Evolutionary conservation across 2,113 vertebrate genomes (phyloP), one percentile per base, ranked within the genome.

Genomic region (Delphinapterus leucas): DNA sequence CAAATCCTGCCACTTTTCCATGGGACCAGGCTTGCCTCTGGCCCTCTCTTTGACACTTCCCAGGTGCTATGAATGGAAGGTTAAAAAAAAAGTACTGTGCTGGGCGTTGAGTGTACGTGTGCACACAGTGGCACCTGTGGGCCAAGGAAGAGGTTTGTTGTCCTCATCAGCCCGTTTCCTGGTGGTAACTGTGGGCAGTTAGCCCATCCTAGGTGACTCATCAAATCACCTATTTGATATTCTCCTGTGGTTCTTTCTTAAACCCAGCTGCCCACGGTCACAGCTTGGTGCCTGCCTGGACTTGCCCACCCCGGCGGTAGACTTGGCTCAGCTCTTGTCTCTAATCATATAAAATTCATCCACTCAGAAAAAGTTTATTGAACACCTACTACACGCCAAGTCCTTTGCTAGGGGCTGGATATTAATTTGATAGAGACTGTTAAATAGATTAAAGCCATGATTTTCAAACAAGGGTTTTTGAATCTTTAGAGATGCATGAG

Each of bases 81-180:
- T 53, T 28, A 73, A 49, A 58, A 60, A 73, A 58, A 58, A 13
- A 20, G 15, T 9, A 0, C 12, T 7, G 0, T 4, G 18, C 26
- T 12, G 33, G 80, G 33, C 12, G 6, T 12, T 20, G 49, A 13
- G 28, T 11, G 5, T 15, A 2, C 25, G 4, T n/a, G 14, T 67
- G 26, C 38, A n/a, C 33, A 41, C 41, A 31, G 26, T 23, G 23
- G 28, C 25, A 23, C 44, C 55, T 0, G 0, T 10, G 1, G 41
- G n/a, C 20, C 11, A 21, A 28, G 23, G 10, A n/a, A n/a, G 28
- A 60, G 93, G 17, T 25, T 53, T 23, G n/a, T 38, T 36, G 41
- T 12, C 49, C 9, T 6, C 15, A 14, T 68, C 93, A 58, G n/a
- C 49, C 63, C 8, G 63, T 87, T 25, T 89, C 80, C 91, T 63